Base-by-base conservation (phyloP, 2,888 invertebrate species). In the Nomada goodeniana region DNA sequence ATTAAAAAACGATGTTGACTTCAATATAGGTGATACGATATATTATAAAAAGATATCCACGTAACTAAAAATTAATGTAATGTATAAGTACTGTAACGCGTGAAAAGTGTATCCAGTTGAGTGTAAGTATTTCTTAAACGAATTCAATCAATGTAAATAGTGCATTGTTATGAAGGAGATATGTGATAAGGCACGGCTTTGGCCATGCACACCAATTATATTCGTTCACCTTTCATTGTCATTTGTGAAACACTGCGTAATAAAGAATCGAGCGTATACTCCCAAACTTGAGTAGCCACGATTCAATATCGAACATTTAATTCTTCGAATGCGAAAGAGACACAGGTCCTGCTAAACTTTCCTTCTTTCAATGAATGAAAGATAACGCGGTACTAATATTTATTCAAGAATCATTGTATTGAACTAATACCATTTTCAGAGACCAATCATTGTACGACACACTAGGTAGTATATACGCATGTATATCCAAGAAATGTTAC, bases 111-210 rank as follows among this genome's bases (percentile, higher is more conserved):
- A 80, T 80, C 65, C 78, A 67, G 80, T 57, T 82, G 47, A 13
- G 47, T 47, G 72, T 86, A 88, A 85, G 82, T 80, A 87, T 68
- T 84, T 77, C 84, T 87, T 83, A 74, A 85, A 85, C 79, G 73
- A 75, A 82, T 36, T 36, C 36, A 36, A 80, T 89, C 77, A 71
- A 85, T 88, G 88, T 88, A 92, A 87, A 92, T 92, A 91, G 47
- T 77, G 79, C 87, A 81, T 75, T 71, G 84, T 85, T 83, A 84
- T 89, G 65, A 82, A 47, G 15, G 76, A 89, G 88, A 89, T 90
- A 91, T 92, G 93, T 93, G 92, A 92, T 93, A 92, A 87, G 90
- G 92, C 93, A 92, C 90, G 92, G 92, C 91, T 91, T 92, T 89
- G 87, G 91, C 92, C 92, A 91, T 92, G 92, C 92, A 91, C 92